These are phyloP conservation scores for Montipora capitata DNA, from an alignment of 92 coral and sea anemone genomes.

Conservation along the genomic window DNA sequence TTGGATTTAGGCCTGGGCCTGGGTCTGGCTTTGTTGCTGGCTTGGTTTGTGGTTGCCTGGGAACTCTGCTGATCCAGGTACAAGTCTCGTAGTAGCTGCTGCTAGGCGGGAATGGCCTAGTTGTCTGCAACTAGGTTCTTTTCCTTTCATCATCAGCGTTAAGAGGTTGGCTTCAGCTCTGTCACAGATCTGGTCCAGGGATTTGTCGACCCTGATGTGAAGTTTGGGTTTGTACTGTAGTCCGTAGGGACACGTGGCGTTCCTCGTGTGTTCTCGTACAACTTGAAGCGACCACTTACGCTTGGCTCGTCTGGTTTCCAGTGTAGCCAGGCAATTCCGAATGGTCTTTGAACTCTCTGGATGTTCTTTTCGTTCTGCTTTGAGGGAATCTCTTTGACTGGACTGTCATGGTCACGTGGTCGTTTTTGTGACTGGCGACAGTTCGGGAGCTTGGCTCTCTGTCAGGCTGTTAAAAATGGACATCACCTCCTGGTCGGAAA, in stretches of 20 bases:
- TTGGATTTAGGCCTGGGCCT: not conserved
- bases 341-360: not conserved
- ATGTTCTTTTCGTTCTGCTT: not conserved
- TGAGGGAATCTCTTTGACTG: conserved; percentile 8
- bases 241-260: conserved; percentile 39
- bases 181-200: conserved; percentile 3
- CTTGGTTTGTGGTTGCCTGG: not conserved
- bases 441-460: conserved; percentile 6
- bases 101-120: conserved; percentile 10
- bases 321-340: conserved; percentile 25
- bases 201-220: not conserved
- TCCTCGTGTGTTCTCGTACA: not conserved
- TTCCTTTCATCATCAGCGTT: not conserved
- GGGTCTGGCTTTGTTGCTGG: conserved; percentile 18
- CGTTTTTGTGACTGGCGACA: conserved; percentile 15
- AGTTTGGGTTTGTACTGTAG: conserved; percentile 14
- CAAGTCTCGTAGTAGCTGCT: conserved; percentile 19
- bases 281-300: conserved; percentile 27
- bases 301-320: conserved; percentile 29
- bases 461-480: conserved; percentile 17
- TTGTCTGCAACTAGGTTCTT: conserved; percentile 1
- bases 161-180: too few relatives aligned
- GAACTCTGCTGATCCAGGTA: not conserved
- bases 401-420: conserved; percentile 3
- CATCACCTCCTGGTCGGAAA: conserved; percentile 8